Percentiles rank a stretch among this genome's conserved stretches.
phyloP scores from a whole-genome alignment of 2,888 invertebrate genomes.

The Orchesellides sinensis region DNA sequence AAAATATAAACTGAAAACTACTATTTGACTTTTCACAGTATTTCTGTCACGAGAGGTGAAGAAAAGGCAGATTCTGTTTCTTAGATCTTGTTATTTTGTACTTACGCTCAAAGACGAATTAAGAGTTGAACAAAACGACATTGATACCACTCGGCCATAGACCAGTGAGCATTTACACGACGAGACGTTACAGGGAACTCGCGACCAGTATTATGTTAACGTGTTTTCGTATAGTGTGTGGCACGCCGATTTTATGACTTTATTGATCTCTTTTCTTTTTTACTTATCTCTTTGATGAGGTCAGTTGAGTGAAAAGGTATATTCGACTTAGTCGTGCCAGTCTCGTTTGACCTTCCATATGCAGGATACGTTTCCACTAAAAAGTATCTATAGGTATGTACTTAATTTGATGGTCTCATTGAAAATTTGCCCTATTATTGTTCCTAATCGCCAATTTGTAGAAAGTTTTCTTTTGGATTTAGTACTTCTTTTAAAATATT shows the following conservation, averaged over 20 bases:
- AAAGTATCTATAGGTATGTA: not conserved
- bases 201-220: slow-evolving; percentile 8
- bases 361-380: not conserved
- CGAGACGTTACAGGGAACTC: not conserved
- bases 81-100: slow-evolving; percentile 1
- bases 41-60: slow-evolving; percentile 2
- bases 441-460: not conserved
- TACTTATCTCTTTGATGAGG: slow-evolving; percentile 8
- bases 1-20: slow-evolving; percentile 16
- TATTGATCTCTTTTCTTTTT: slow-evolving; percentile 51
- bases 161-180: not conserved
- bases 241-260: slow-evolving; percentile 63
- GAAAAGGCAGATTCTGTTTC: slow-evolving; percentile 32
- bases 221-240: slow-evolving; percentile 14
- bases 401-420: not conserved
- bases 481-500: too few relatives aligned
- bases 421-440: not conserved
- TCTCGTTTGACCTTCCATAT: not conserved
- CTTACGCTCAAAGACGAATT: slow-evolving; percentile 27
- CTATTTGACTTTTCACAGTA: slow-evolving; percentile 44
- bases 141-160: not conserved
- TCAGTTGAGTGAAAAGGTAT: slow-evolving; percentile 2
- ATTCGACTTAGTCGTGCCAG: not conserved
- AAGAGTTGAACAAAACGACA: slow-evolving; percentile 45
- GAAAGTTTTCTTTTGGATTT: not conserved